Percentiles rank a stretch among this genome's conserved stretches.
Conservation (phyloP, 2,888 invertebrate genomes). For the Tryphoninae sp. region DNA sequence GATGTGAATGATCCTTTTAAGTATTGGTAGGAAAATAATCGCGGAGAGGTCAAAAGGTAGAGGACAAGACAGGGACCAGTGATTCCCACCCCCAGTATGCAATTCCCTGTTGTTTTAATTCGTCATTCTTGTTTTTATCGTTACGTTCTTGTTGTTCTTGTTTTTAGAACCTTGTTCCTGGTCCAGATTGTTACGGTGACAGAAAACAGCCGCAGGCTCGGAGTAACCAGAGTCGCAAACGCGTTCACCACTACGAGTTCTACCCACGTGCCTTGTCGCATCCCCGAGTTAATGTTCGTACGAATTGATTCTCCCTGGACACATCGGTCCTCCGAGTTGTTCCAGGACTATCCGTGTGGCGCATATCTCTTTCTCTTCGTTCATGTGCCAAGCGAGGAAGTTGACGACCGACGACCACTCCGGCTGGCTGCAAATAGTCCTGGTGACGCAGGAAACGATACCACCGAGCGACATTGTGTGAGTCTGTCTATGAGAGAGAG, state of each 20-base stretch:
- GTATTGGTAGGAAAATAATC: slow-evolving; percentile 4
- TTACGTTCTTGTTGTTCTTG: background rate
- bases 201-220: slow-evolving; percentile 24
- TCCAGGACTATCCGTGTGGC: slow-evolving; percentile 3
- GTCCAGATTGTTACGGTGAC: slow-evolving; percentile 9
- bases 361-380: slow-evolving; percentile 40
- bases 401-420: slow-evolving; percentile 52
- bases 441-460: slow-evolving; percentile 44
- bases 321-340: background rate
- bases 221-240: slow-evolving; percentile 49
- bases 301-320: slow-evolving; percentile 48
- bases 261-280: background rate
- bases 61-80: background rate
- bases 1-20: slow-evolving; percentile 12
- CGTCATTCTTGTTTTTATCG: too few species aligned
- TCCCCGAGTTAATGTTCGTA: slow-evolving; percentile 37
- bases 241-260: slow-evolving; percentile 14
- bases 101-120: background rate
- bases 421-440: slow-evolving; percentile 54
- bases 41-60: background rate
- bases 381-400: slow-evolving; percentile 6
- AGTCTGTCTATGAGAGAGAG: background rate
- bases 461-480: slow-evolving; percentile 25
- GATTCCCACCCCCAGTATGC: background rate
- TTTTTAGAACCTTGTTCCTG: background rate